phyloP scores from a whole-genome alignment of 2,797 vertebrate genomes.

The Bradypus variegatus region DNA sequence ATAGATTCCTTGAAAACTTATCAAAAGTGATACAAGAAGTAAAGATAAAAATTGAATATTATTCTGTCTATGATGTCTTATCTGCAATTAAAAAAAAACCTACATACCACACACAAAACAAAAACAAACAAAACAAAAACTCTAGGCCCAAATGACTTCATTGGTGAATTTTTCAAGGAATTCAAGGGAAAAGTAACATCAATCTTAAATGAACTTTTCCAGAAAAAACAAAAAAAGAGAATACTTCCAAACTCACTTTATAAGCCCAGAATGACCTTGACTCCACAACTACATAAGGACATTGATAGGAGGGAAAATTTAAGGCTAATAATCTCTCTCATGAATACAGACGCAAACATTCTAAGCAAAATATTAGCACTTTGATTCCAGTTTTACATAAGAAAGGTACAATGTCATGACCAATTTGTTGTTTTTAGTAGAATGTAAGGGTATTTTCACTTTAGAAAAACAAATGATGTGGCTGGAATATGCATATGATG shows the following conservation, averaged over 20 bases:
- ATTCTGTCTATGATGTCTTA: background rate
- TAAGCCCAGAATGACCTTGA: background rate
- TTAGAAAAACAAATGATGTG: background rate
- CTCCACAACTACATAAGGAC: background rate
- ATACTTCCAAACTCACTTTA: background rate
- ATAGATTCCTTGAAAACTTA: background rate
- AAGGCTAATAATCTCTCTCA: background rate
- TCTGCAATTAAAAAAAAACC: background rate
- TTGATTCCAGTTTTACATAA: background rate
- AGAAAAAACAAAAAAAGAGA: background rate
- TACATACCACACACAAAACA: background rate
- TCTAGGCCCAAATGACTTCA: background rate
- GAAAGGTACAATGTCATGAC: background rate
- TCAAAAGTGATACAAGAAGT: background rate
- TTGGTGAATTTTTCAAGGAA: background rate
- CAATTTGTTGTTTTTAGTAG: background rate
- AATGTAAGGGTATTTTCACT: background rate
- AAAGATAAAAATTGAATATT: background rate
- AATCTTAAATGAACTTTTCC: background rate
- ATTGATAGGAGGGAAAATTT: background rate
- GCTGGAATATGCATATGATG: background rate
- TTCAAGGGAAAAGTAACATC: background rate
- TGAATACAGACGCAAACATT: background rate
- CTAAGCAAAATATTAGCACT: background rate
- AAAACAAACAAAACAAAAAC: background rate